These are phyloP conservation scores for Oryzias melastigma DNA, from an alignment of 2,113 vertebrate species.

Conservation along the genomic window DNA sequence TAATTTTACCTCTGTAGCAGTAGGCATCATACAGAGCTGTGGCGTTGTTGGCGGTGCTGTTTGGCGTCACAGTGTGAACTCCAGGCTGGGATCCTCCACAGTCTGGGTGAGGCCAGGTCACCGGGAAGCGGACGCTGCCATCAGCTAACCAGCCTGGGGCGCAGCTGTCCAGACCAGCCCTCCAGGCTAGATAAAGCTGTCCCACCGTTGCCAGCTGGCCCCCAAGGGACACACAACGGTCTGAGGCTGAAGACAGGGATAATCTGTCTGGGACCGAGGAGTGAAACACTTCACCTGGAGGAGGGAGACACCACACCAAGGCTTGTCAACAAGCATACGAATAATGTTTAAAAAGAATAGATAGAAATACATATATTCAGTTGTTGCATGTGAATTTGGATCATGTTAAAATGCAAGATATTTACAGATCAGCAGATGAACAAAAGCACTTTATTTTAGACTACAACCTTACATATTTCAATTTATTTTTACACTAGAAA, in stretches of 20 bases:
- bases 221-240: constrained; percentile 81
- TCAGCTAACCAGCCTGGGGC: constrained; percentile 93
- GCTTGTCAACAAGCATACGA: constrained; percentile 11
- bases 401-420: too few species aligned
- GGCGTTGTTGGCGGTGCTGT: constrained; percentile 74
- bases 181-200: constrained; percentile 91
- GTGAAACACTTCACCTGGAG: constrained; percentile 87
- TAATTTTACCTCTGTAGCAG: constrained; percentile 85
- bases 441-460: too few species aligned
- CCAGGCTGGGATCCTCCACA: constrained; percentile 82
- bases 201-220: constrained; percentile 86
- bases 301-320: neutral
- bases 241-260: constrained; percentile 78
- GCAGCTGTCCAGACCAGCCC: constrained; percentile 86
- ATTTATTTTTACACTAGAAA: too few species aligned
- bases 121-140: constrained; percentile 87
- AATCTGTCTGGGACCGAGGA: constrained; percentile 78
- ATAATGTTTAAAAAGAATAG: neutral
- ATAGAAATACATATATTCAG: too few species aligned
- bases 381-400: too few species aligned
- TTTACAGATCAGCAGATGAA: too few species aligned
- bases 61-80: constrained; percentile 80
- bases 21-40: constrained; percentile 82
- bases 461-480: too few species aligned
- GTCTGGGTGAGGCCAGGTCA: constrained; percentile 77